Percentiles rank a stretch among this genome's conserved stretches.
phyloP scores from a whole-genome alignment of 2,888 invertebrate species.

The Pterobdella sp. region DNA sequence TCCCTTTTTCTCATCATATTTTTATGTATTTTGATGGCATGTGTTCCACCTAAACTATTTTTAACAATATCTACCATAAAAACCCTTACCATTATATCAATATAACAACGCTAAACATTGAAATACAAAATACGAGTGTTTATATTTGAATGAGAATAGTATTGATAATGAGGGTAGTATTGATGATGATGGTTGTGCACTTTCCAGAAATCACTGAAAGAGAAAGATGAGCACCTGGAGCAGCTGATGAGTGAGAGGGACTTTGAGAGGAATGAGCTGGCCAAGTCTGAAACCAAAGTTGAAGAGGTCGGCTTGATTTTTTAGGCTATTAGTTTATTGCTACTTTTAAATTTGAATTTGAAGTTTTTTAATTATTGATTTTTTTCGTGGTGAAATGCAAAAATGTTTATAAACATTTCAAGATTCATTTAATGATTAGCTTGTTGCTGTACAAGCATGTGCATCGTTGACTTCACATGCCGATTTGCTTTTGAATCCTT shows the following conservation, averaged over 20 bases:
- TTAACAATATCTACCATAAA: background rate
- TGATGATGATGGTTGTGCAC: background rate
- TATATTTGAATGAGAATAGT: background rate
- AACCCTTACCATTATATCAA: background rate
- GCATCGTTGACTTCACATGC: too few relatives aligned
- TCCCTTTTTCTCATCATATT: too few relatives aligned
- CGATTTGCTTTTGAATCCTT: too few relatives aligned
- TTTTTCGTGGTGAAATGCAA: background rate
- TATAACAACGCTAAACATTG: background rate
- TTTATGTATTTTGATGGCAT: too few relatives aligned
- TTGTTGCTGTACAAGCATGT: too few relatives aligned
- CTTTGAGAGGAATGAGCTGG: conserved; percentile 78
- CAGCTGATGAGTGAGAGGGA: conserved; percentile 82
- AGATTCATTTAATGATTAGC: too few relatives aligned
- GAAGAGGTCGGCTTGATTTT: conserved; percentile 60
- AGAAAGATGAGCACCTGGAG: conserved; percentile 89
- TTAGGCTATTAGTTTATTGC: background rate
- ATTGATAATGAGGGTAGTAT: background rate
- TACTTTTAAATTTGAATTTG: background rate
- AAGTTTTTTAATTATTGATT: background rate
- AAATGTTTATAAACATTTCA: background rate
- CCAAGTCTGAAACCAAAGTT: conserved; percentile 71
- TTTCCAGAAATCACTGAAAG: conserved; percentile 75
- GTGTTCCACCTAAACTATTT: background rate
- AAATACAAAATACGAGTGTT: background rate